Percentiles rank a stretch among this genome's conserved stretches.
Evolutionary conservation across 2,113 vertebrate genomes (phyloP).

Genomic region (Gymnarchus niloticus): DNA sequence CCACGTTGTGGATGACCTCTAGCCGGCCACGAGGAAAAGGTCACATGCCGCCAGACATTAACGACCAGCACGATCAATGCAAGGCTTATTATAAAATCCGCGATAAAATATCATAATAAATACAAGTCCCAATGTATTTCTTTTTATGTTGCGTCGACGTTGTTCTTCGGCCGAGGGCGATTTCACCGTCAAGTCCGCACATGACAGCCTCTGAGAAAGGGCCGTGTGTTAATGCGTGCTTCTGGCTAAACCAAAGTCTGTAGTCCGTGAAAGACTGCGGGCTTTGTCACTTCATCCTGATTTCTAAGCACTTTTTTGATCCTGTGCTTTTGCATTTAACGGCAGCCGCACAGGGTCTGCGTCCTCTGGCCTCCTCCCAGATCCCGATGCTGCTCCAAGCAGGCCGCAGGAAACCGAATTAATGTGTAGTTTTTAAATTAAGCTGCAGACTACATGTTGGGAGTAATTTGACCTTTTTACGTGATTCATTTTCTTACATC

Average conservation of each 20-base stretch:
- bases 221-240: too few species aligned
- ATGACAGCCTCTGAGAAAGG: neutral
- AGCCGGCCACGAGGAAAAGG: neutral
- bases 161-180: neutral
- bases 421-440: neutral
- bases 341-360: neutral
- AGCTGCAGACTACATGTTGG: neutral
- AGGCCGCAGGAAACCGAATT: neutral
- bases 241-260: too few species aligned
- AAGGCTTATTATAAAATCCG: too few species aligned
- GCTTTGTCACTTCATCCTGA: neutral
- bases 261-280: neutral
- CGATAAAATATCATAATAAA: too few species aligned
- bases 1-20: neutral
- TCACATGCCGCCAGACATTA: neutral
- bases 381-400: neutral
- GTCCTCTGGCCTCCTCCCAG: neutral
- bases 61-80: neutral
- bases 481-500: neutral
- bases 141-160: neutral
- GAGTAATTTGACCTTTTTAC: too few species aligned
- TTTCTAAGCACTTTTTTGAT: neutral
- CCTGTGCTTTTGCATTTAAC: neutral
- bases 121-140: neutral
- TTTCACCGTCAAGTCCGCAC: neutral